Percentiles rank a stretch among this genome's conserved stretches.
Evolutionary conservation across 2,797 vertebrate species (phyloP).

Genomic region (Micrastur ruficollis): DNA sequence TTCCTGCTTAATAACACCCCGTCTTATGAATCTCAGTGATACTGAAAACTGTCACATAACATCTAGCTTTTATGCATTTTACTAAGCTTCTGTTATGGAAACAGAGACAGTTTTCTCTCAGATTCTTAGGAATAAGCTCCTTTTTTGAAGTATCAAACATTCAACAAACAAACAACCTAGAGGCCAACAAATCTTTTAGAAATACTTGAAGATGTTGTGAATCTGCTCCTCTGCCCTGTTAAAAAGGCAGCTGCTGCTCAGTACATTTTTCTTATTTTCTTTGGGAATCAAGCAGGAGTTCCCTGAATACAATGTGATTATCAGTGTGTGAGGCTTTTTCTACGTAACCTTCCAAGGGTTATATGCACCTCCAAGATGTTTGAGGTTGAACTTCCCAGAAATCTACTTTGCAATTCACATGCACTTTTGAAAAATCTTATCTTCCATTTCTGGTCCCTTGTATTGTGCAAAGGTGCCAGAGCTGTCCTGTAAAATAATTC

Average conservation of each 20-base stretch:
- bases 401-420: neutral
- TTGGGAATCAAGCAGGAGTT: neutral
- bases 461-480: neutral
- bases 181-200: neutral
- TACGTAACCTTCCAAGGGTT: neutral
- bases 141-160: neutral
- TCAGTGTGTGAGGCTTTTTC: neutral
- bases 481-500: neutral
- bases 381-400: neutral
- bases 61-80: neutral
- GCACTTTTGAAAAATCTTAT: neutral
- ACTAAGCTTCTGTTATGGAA: neutral
- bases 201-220: neutral
- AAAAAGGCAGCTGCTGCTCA: neutral
- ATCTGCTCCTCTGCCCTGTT: neutral
- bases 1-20: neutral
- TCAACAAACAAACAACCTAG: neutral
- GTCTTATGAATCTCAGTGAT: neutral
- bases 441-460: neutral
- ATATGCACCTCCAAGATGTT: neutral
- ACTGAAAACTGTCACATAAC: neutral
- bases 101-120: neutral
- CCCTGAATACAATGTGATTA: neutral
- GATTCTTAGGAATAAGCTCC: neutral
- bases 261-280: neutral